Conservation (phyloP, 2,888 invertebrate genomes). For the Trichacis sp. region DNA sequence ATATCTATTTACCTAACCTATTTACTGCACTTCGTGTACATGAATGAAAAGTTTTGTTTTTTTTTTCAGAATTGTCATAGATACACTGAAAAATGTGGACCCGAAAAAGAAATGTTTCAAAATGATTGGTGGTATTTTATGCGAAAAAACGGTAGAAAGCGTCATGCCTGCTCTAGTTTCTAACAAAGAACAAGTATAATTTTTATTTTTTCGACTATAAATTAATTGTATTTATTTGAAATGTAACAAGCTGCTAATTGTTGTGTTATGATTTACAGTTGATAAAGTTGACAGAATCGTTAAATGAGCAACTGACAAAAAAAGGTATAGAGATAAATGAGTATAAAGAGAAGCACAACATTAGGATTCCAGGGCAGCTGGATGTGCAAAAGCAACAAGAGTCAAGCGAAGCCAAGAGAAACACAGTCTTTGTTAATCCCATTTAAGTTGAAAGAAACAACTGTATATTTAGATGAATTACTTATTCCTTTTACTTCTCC, state of each 20-base stretch:
- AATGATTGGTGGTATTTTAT: slow-evolving; percentile 93
- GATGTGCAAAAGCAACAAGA: slow-evolving; percentile 64
- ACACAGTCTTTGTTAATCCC: slow-evolving; percentile 60
- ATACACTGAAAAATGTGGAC: slow-evolving; percentile 89
- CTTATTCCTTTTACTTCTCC: too few species aligned
- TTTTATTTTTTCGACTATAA: slow-evolving; percentile 1
- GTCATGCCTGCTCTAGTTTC: slow-evolving; percentile 86
- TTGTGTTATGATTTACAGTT: slow-evolving; percentile 71
- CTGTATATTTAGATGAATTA: too few species aligned
- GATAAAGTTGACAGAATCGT: slow-evolving; percentile 80
- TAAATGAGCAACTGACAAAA: slow-evolving; percentile 84
- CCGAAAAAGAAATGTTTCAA: slow-evolving; percentile 90
- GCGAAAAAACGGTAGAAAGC: slow-evolving; percentile 92
- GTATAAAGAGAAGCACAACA: slow-evolving; percentile 91
- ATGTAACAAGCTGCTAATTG: slow-evolving; percentile 4
- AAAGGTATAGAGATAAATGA: slow-evolving; percentile 93
- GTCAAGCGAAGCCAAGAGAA: slow-evolving; percentile 59
- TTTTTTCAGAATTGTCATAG: slow-evolving; percentile 87
- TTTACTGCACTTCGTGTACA: neutral
- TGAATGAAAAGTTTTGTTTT: too few species aligned
- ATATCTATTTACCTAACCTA: too few species aligned
- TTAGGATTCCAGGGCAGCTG: slow-evolving; percentile 82
- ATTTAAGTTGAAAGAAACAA: slow-evolving; percentile 49
- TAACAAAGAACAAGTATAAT: slow-evolving; percentile 79
- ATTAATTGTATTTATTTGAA: slow-evolving; percentile 12